These are phyloP conservation scores for Anser brachyrhynchus DNA, from an alignment of 2,113 vertebrate genomes.

Conservation along the genomic window DNA sequence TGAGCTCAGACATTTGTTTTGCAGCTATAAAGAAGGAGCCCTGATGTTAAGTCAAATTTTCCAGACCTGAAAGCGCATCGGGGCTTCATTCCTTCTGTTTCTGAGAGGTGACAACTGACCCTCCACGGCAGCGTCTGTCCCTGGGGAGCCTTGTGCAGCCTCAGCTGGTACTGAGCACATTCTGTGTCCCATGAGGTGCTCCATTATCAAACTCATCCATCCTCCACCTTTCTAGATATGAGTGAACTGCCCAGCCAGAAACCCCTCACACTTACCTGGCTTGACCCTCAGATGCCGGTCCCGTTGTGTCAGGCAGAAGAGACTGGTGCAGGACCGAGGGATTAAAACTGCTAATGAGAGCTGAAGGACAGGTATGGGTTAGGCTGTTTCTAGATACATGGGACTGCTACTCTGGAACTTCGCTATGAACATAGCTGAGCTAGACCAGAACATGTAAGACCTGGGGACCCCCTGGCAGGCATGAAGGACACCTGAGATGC, in stretches of 20 bases:
- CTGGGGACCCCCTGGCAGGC: not conserved
- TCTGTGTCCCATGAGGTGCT: not conserved
- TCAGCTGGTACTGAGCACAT: not conserved
- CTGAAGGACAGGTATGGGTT: conserved; percentile 56
- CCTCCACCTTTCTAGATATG: not conserved
- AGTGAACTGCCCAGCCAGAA: not conserved
- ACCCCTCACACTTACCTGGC: conserved; percentile 56
- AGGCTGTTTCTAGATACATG: not conserved
- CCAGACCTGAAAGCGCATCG: not conserved
- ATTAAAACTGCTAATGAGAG: conserved; percentile 66
- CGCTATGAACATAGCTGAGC: not conserved
- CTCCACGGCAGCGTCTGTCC: not conserved
- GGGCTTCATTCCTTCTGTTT: not conserved
- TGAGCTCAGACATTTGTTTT: not conserved
- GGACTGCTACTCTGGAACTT: not conserved
- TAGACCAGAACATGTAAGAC: not conserved
- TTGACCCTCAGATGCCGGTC: accelerated
- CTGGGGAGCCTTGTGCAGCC: not conserved
- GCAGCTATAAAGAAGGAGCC: not conserved
- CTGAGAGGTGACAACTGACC: not conserved
- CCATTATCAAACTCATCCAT: not conserved
- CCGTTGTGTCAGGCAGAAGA: not conserved
- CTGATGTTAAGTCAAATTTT: not conserved
- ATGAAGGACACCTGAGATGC: accelerated
- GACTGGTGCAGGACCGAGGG: conserved; percentile 44